Evolutionary conservation across 2,797 vertebrate genomes (phyloP), one percentile per base, ranked within the genome.

Genomic region (Dendrocincla tyrannina): DNA sequence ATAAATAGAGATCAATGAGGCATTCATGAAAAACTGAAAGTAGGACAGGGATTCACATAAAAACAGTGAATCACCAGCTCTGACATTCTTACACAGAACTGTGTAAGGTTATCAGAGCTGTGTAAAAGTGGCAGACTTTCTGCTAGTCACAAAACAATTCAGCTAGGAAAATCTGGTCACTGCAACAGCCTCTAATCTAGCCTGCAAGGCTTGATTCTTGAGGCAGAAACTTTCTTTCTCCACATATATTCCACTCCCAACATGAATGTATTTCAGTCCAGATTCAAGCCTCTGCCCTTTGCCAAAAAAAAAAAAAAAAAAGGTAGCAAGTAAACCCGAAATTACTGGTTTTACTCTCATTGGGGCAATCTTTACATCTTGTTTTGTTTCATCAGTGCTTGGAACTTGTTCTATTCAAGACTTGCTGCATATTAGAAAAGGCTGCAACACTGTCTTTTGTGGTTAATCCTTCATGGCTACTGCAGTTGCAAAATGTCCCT

Each of bases 231-330:
- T 50, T 27, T 81, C 11, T 63, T 44, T 77, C 28, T 63, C 13
- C 1, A 1, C 0, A 0, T 70, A 24, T 42, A 32, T 85, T 82
- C 41, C 70, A 6, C 17, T 83, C 22, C 32, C 6, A 39, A 25
- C 4, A 37, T 18, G 67, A 60, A 66, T 32, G 11, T 76, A 55
- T 84, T 86, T 90, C 37, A 30, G 32, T 62, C 24, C 30, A 67
- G 58, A 77, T 49, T 87, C 24, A 63, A 19, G 23, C 17, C 30
- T 82, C 59, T 74, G 28, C 4, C 17, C 8, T 44, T 77, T 78
- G 46, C 15, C 60, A 84, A 84, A 79, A 70, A 42, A 27, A 60
- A 4, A 39, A 81, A 83, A 76, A 74, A 42, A 27, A 60, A 3
- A 35, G 6, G 17, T 37, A 64, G 7, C 3, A 70, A 68, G 30